A percentile compares a stretch with the other conserved stretches of the same genome.
Evolutionary conservation across 2,797 vertebrate species (phyloP).

Genomic region (Columba guinea): DNA sequence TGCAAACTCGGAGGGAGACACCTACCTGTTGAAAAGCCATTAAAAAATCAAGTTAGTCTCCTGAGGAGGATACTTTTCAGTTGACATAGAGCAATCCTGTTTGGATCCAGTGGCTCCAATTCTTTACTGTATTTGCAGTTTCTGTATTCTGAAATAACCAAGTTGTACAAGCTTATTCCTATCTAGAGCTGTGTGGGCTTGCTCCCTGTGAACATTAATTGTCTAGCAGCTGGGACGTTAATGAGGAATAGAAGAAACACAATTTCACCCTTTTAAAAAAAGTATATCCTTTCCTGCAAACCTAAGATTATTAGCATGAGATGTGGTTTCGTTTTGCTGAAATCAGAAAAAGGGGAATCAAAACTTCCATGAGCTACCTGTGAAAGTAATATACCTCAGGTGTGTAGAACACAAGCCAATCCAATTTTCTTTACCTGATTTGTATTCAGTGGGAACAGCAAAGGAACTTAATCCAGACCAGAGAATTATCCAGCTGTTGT

Average conservation of each 20-base stretch:
- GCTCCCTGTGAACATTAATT: neutral
- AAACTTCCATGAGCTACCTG: neutral
- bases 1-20: neutral
- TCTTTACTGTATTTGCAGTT: neutral
- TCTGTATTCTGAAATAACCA: neutral
- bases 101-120: neutral
- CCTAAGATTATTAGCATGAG: neutral
- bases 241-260: neutral
- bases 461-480: neutral
- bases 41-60: neutral
- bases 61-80: neutral
- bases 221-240: neutral
- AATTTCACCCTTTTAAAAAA: neutral
- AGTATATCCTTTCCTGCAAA: neutral
- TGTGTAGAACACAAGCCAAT: neutral
- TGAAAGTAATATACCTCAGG: neutral
- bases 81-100: neutral
- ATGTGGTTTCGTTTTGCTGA: neutral
- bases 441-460: neutral
- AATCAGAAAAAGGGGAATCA: neutral
- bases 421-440: neutral
- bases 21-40: neutral
- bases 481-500: neutral
- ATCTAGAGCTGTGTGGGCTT: neutral
- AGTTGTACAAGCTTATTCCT: neutral